A percentile compares a stretch with the other conserved stretches of the same genome.
phyloP scores from a whole-genome alignment of 2,113 vertebrate genomes.

The Eudyptes chrysolophus region DNA sequence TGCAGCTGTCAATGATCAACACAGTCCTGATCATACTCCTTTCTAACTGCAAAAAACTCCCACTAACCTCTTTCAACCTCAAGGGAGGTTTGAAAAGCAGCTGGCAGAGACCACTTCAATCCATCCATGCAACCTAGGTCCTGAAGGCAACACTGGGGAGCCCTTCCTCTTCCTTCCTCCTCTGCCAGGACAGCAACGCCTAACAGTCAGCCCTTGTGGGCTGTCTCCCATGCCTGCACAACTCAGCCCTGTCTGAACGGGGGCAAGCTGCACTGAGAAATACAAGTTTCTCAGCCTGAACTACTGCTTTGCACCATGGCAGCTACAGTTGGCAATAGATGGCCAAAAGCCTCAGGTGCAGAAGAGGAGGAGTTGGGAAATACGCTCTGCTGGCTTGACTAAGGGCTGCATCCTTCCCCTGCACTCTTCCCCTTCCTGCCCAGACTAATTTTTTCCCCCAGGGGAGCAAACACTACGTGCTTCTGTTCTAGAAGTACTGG shows the following conservation, averaged over 20 bases:
- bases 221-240: neutral
- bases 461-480: neutral
- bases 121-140: neutral
- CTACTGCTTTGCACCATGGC: neutral
- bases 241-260: neutral
- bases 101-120: neutral
- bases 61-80: neutral
- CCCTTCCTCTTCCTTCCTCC: neutral
- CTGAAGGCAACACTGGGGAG: neutral
- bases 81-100: neutral
- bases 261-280: neutral
- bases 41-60: neutral
- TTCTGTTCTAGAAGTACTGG: neutral
- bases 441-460: neutral
- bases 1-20: neutral
- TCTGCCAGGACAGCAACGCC: neutral
- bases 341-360: slow-evolving; percentile 5
- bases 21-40: neutral
- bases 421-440: slow-evolving; percentile 35
- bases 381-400: neutral
- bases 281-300: neutral
- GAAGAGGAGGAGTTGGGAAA: neutral
- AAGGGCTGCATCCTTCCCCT: slow-evolving; percentile 27
- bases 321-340: neutral
- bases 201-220: neutral